Percentiles rank a stretch among this genome's conserved stretches.
phyloP scores from a whole-genome alignment of 2,113 vertebrate species.

The Sigmodon hispidus region DNA sequence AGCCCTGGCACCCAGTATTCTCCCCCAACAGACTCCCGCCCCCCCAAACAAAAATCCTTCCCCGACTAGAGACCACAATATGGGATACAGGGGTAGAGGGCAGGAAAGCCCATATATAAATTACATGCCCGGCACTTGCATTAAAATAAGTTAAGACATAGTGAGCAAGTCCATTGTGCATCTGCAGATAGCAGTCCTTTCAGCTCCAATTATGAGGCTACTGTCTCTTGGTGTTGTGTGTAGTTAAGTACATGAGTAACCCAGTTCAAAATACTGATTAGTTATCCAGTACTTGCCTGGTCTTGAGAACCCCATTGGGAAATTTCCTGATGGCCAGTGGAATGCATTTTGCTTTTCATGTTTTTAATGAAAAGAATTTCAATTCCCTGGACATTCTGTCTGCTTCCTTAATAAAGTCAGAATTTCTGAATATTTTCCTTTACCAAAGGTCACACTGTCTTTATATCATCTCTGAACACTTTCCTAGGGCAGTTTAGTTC shows the following conservation, averaged over 20 bases:
- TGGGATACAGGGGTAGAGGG: not conserved
- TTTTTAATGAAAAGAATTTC: constrained; percentile 15
- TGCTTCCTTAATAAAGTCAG: not conserved
- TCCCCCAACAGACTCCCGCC: not conserved
- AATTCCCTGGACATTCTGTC: not conserved
- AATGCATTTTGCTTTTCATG: not conserved
- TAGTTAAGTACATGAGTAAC: not conserved
- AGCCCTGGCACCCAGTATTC: not conserved
- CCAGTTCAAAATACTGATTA: not conserved
- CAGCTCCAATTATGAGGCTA: not conserved
- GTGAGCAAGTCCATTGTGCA: accelerated
- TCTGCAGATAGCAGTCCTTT: not conserved
- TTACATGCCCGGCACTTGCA: no score
- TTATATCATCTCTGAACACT: not conserved
- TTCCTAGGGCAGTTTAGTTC: not conserved
- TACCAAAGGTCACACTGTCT: not conserved
- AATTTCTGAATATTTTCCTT: not conserved
- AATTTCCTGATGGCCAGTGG: not conserved
- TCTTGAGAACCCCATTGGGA: not conserved
- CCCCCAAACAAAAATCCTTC: not conserved
- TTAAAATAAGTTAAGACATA: not conserved
- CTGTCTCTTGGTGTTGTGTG: accelerated
- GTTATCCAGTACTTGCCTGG: not conserved
- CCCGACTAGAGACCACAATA: not conserved
- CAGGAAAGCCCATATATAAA: not conserved